Conservation (phyloP, 1,140 invertebrate genomes). For the Listronotus bonariensis region DNA sequence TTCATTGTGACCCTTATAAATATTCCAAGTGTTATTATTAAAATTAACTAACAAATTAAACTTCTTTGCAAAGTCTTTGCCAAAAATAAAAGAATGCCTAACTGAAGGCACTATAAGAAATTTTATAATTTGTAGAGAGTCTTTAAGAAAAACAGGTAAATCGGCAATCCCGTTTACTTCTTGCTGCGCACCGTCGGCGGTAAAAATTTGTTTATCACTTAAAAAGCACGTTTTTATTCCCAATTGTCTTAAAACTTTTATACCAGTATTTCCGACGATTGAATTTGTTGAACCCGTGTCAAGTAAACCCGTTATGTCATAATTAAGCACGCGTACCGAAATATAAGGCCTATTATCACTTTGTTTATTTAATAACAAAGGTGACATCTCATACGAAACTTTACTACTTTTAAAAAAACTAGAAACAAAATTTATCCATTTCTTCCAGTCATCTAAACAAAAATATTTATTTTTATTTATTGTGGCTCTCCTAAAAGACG, state of each 20-base stretch:
- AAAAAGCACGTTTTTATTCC: background rate
- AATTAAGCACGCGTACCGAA: conserved; percentile 12
- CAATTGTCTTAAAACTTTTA: conserved; percentile 9
- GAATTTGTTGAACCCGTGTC: conserved; percentile 14
- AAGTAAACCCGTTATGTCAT: conserved; percentile 9
- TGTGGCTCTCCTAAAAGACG: too few species aligned
- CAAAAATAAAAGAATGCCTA: conserved; percentile 7
- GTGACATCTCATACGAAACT: background rate
- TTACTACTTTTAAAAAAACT: too few species aligned
- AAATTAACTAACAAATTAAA: background rate
- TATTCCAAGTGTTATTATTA: background rate
- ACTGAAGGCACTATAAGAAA: background rate
- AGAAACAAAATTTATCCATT: background rate
- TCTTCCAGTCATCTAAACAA: background rate
- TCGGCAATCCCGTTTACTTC: background rate
- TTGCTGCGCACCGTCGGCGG: conserved; percentile 6
- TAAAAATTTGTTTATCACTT: background rate
- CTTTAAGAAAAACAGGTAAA: conserved; percentile 7
- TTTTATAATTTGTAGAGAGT: background rate
- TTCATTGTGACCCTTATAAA: background rate
- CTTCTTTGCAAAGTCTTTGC: background rate
- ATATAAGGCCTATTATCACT: conserved; percentile 17
- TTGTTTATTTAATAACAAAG: conserved; percentile 4
- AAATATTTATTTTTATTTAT: too few species aligned
- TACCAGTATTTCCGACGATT: conserved; percentile 5